Base-by-base conservation (phyloP, 2,797 vertebrate species). In the Mus minutoides region DNA sequence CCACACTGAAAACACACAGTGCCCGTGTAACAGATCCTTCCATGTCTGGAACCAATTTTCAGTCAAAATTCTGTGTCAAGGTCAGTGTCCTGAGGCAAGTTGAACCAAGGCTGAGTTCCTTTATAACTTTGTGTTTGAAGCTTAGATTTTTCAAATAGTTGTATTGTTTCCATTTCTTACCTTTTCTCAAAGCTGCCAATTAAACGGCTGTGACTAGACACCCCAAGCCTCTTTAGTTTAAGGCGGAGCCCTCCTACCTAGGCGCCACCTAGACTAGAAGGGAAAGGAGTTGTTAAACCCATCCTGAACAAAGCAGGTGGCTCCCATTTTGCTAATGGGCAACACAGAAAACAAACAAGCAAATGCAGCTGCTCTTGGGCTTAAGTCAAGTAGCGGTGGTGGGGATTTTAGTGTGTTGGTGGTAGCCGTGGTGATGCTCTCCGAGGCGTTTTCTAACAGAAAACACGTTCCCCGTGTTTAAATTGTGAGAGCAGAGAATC, bases 81-180 rank as follows among this genome's bases (percentile, higher is more conserved):
- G 40, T 85, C 54, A 56, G 31, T 84, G 69, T 87, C 71, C 95
- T 92, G 80, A 94, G 92, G 89, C 80, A 88, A 92, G 49, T 67
- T 87, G 76, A 96, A 93, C 71, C 58, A 82, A 78, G 43, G 29
- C 52, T 91, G 43, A 26, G 49, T 90, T 95, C 97, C 67, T 91
- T 90, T 43, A 37, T 86, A 77, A 96, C 91, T 88, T 80, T 95
- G 52, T 93, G n/a, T 60, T 90, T 76, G 67, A 85, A 91, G 54
- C 34, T 85, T 60, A 90, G 77, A 97, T 95, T 95, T 95, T 90
- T 75, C 75, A 95, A 92, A 95, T 96, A 84, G 83, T 96, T 92
- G 82, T 62, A 87, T 87, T 90, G 90, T 91, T 96, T 88, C 95
- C 90, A 62, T 93, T 93, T 90, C 67, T 95, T 75, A 56, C 86